phyloP scores from a whole-genome alignment of 2,797 vertebrate genomes.

The Chelmon rostratus region DNA sequence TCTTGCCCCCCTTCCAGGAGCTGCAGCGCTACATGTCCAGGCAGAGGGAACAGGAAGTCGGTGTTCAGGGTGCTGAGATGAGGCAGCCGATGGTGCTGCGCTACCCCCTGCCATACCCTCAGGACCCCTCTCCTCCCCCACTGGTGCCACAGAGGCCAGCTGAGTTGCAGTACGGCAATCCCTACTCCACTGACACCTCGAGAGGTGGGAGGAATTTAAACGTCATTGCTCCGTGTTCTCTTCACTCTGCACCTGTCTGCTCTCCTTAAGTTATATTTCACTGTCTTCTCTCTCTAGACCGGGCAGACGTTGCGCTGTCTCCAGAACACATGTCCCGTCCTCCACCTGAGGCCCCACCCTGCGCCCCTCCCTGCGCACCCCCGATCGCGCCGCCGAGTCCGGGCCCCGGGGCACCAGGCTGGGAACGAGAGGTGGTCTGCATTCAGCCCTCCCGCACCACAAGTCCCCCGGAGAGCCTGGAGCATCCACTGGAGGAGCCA shows the following conservation, averaged over 20 bases:
- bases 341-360: constrained; percentile 87
- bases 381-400: constrained; percentile 72
- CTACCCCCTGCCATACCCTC: constrained; percentile 88
- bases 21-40: constrained; percentile 84
- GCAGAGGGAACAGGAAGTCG: constrained; percentile 83
- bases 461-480: constrained; percentile 92
- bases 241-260: background rate
- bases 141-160: constrained; percentile 89
- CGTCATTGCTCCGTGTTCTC: background rate
- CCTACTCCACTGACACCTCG: constrained; percentile 87
- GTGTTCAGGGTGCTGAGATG: constrained; percentile 79
- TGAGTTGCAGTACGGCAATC: constrained; percentile 94
- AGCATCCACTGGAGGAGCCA: constrained; percentile 89
- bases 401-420: constrained; percentile 64
- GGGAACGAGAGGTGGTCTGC: constrained; percentile 93
- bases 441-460: constrained; percentile 95
- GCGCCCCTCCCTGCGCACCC: constrained; percentile 82
- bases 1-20: constrained; percentile 81
- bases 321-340: constrained; percentile 91
- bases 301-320: constrained; percentile 89
- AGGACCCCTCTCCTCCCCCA: constrained; percentile 87
- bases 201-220: constrained; percentile 80
- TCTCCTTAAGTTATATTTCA: background rate
- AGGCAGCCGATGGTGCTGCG: constrained; percentile 84
- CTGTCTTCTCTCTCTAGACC: constrained; percentile 78